Conservation (phyloP, 1,140 invertebrate species). For the Drosophila athabasca region DNA sequence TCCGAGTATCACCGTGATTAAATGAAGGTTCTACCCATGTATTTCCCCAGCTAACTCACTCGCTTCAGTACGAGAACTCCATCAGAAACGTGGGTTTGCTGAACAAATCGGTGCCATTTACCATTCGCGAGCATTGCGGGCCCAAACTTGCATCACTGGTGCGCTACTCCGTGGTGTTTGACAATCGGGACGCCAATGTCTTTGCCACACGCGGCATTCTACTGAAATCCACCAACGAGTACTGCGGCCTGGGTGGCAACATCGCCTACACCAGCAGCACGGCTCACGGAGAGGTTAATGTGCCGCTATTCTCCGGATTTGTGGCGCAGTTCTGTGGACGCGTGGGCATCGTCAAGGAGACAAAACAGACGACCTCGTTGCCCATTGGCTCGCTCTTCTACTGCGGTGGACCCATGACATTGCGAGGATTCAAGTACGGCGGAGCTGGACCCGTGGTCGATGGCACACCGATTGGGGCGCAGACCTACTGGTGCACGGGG, state of each 20-base stretch:
- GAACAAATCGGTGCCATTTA: constrained; percentile 75
- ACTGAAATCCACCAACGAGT: constrained; percentile 74
- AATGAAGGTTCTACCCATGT: background rate
- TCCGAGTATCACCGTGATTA: background rate
- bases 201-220: constrained; percentile 77
- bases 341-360: constrained; percentile 69
- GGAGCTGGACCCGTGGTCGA: constrained; percentile 75
- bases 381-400: constrained; percentile 78
- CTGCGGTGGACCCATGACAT: constrained; percentile 76
- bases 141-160: constrained; percentile 77
- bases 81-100: constrained; percentile 69
- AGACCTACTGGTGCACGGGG: constrained; percentile 79
- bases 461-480: constrained; percentile 75
- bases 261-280: constrained; percentile 73
- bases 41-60: constrained; percentile 70
- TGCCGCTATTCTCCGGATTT: constrained; percentile 68
- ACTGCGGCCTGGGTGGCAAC: constrained; percentile 79
- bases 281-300: constrained; percentile 76
- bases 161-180: constrained; percentile 73
- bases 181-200: constrained; percentile 74
- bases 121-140: constrained; percentile 77
- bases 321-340: constrained; percentile 78
- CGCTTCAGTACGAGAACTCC: constrained; percentile 80
- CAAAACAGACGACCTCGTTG: constrained; percentile 66
- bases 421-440: constrained; percentile 78